Percentiles rank a stretch among this genome's conserved stretches.
Conservation (phyloP, 1,140 invertebrate genomes). For the Meloidogyne hapla region DNA sequence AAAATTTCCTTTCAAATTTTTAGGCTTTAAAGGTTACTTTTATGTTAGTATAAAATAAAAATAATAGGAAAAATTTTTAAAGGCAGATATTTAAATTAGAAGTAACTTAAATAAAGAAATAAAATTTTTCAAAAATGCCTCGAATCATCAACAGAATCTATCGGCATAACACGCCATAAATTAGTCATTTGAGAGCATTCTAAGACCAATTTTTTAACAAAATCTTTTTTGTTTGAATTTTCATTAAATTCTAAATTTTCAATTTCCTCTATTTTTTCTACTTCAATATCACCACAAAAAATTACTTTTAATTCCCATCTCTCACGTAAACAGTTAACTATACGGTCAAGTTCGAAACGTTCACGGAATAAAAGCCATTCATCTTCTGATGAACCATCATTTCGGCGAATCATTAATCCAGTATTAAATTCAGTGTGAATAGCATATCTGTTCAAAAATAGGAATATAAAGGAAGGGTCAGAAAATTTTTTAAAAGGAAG, state of each 20-base stretch:
- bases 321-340: constrained; percentile 14
- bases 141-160: background rate
- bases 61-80: background rate
- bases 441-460: constrained; percentile 25
- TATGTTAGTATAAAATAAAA: too few species aligned
- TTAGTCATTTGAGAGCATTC: constrained; percentile 32
- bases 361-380: constrained; percentile 41
- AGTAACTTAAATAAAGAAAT: too few species aligned
- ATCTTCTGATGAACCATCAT: background rate
- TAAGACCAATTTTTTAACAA: constrained; percentile 29
- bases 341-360: constrained; percentile 29
- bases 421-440: constrained; percentile 23
- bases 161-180: constrained; percentile 20
- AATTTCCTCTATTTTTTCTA: constrained; percentile 1
- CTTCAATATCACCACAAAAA: background rate
- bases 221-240: constrained; percentile 13
- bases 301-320: constrained; percentile 30
- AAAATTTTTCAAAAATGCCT: background rate
- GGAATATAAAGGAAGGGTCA: background rate
- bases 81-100: too few species aligned
- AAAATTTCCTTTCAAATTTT: too few species aligned
- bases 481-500: background rate
- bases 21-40: too few species aligned
- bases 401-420: background rate
- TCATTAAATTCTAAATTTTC: constrained; percentile 27